phyloP scores from a whole-genome alignment of 2,888 invertebrate species.

The Drosophila anceps region DNA sequence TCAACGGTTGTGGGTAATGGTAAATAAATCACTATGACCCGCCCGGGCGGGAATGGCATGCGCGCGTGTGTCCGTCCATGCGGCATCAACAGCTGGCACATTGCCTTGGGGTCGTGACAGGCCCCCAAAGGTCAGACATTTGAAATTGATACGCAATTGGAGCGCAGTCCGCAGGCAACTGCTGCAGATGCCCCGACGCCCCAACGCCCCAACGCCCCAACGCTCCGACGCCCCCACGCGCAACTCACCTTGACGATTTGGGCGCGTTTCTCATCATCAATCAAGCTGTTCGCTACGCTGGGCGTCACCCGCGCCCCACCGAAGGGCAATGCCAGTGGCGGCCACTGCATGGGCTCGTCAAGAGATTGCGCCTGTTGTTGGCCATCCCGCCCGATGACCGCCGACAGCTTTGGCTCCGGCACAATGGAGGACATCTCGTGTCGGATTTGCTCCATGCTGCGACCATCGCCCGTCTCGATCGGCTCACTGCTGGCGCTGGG shows the following conservation, averaged over 20 bases:
- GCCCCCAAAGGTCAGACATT: conserved; percentile 50
- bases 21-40: conserved; percentile 3
- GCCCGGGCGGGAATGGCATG: neutral
- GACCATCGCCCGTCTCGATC: conserved; percentile 40
- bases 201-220: too few species aligned
- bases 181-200: conserved; percentile 1
- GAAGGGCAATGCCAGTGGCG: conserved; percentile 47
- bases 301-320: conserved; percentile 25
- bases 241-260: conserved; percentile 84
- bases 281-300: conserved; percentile 53
- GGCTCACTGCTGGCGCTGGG: conserved; percentile 1
- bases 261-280: conserved; percentile 84
- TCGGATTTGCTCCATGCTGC: conserved; percentile 54
- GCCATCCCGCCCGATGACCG: conserved; percentile 57
- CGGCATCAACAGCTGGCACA: conserved; percentile 52
- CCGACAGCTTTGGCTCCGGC: conserved; percentile 45
- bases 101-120: conserved; percentile 30
- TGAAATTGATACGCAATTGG: conserved; percentile 57
- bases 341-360: neutral
- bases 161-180: neutral
- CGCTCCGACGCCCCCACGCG: too few species aligned
- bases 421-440: conserved; percentile 56
- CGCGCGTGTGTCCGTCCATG: conserved; percentile 22
- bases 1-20: neutral
- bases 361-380: conserved; percentile 27